Evolutionary conservation across 2,888 invertebrate species (phyloP).

Genomic region (Ophioninae sp.): DNA sequence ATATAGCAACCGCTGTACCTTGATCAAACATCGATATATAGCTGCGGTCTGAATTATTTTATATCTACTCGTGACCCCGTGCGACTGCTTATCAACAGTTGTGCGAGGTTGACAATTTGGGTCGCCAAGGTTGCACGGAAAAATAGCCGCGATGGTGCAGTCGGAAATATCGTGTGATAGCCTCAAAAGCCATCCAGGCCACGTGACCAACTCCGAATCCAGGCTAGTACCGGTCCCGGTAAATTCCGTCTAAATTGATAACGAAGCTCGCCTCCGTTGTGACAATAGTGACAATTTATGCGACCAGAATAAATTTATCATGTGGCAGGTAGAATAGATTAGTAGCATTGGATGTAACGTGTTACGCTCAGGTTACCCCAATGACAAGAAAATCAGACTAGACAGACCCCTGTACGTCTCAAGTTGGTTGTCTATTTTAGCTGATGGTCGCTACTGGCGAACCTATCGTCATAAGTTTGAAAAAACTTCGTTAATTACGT

Average conservation of each 20-base stretch:
- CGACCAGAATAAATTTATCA: neutral
- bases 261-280: neutral
- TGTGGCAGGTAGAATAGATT: neutral
- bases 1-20: neutral
- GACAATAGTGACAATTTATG: neutral
- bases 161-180: neutral
- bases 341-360: neutral
- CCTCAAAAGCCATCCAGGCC: neutral
- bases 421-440: neutral
- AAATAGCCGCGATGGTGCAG: slow-evolving; percentile 10
- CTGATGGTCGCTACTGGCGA: neutral
- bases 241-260: neutral
- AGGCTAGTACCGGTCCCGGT: neutral
- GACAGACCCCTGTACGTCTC: neutral
- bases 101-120: neutral
- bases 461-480: neutral
- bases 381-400: neutral
- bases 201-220: neutral
- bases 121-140: slow-evolving; percentile 1
- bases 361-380: neutral
- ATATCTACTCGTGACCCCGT: slow-evolving; percentile 17
- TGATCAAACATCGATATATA: slow-evolving; percentile 5
- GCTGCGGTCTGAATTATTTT: slow-evolving; percentile 15
- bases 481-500: no score
- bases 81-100: slow-evolving; percentile 6